Percentiles rank a stretch among this genome's conserved stretches.
phyloP scores from a whole-genome alignment of 2,888 invertebrate species.

The Rhagophthalmus giganteus region DNA sequence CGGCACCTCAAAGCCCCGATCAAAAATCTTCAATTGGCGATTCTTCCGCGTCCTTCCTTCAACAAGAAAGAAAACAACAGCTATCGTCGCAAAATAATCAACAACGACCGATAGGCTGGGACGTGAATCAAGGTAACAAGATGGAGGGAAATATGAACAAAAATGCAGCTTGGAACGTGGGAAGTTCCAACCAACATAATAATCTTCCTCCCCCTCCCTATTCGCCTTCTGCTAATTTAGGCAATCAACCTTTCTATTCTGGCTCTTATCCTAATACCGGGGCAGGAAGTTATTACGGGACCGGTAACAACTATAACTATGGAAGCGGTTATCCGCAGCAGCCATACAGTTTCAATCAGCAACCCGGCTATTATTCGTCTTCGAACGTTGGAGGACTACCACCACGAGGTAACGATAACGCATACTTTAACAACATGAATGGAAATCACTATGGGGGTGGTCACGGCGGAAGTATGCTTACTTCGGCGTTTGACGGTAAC shows the following conservation, averaged over 20 bases:
- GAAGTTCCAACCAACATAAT: conserved; percentile 7
- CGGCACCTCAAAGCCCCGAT: conserved; percentile 5
- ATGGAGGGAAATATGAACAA: conserved; percentile 14
- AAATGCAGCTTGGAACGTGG: conserved; percentile 30
- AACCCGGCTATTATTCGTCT: not conserved
- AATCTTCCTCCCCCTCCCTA: conserved; percentile 9
- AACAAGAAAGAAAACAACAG: conserved; percentile 16
- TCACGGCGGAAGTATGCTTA: conserved; percentile 8
- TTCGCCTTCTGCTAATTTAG: conserved; percentile 21
- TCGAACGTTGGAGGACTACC: conserved; percentile 21
- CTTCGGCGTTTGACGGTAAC: not conserved
- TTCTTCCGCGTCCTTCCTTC: conserved; percentile 12
- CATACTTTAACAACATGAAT: conserved; percentile 22
- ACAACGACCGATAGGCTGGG: conserved; percentile 23
- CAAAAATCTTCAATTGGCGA: not conserved
- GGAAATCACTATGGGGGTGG: not conserved
- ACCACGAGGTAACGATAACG: conserved; percentile 8
- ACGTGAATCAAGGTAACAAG: conserved; percentile 10
- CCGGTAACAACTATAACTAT: not conserved
- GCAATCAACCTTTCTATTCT: conserved; percentile 4
- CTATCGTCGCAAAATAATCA: conserved; percentile 1
- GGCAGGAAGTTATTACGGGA: not conserved
- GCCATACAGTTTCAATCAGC: not conserved
- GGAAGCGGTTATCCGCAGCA: not conserved
- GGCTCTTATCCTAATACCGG: not conserved